A percentile compares a stretch with the other conserved stretches of the same genome.
Evolutionary conservation across 2,888 invertebrate genomes (phyloP).

Genomic region (Sericinus montela): DNA sequence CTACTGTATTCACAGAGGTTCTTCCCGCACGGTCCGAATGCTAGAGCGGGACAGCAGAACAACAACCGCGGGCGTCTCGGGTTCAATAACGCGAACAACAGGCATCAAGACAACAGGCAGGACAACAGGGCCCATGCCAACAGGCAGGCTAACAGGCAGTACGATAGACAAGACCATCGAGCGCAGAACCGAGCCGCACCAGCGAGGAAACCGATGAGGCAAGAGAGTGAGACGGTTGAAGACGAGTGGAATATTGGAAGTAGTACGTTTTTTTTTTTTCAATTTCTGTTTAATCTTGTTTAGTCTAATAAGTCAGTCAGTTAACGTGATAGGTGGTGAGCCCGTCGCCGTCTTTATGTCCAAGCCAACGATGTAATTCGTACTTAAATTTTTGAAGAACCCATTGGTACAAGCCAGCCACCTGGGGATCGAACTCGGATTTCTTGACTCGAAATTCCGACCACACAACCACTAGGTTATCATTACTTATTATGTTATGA

Average conservation of each 20-base stretch:
- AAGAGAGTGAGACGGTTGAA: not conserved
- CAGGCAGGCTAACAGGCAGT: not conserved
- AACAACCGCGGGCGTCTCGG: not conserved
- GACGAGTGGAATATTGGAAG: slow-evolving; percentile 1
- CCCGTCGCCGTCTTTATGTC: no score
- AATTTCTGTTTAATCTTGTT: no score
- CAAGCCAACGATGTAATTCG: no score
- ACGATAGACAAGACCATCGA: not conserved
- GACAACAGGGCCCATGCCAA: not conserved
- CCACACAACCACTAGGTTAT: no score
- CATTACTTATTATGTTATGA: no score
- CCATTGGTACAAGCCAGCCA: no score
- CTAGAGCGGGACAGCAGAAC: not conserved
- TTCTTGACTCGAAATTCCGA: no score
- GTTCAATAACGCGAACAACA: not conserved
- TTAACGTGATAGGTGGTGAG: no score
- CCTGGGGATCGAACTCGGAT: no score
- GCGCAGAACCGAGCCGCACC: not conserved
- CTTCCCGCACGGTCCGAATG: not conserved
- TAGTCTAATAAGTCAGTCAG: no score
- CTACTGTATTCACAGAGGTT: not conserved
- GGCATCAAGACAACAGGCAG: not conserved
- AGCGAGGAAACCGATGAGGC: not conserved
- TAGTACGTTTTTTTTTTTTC: not conserved
- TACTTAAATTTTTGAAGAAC: no score